A percentile compares a stretch with the other conserved stretches of the same genome.
These are phyloP conservation scores for Caerostris darwini DNA, from an alignment of 1,140 invertebrate species.

Conservation along the genomic window DNA sequence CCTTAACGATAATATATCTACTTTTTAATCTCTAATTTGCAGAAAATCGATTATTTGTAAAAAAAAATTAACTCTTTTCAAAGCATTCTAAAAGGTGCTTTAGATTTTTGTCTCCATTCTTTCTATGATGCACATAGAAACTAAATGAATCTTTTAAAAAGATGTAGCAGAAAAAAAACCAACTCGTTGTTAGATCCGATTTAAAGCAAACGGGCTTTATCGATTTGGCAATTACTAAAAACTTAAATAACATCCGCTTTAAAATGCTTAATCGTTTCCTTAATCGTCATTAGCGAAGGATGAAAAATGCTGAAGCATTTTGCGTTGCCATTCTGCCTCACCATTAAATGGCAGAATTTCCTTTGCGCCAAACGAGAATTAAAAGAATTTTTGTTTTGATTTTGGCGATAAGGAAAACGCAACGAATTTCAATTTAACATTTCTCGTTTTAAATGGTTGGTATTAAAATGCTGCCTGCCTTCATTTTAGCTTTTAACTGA, in stretches of 20 bases:
- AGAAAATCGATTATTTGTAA: neutral
- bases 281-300: slow-evolving; percentile 7
- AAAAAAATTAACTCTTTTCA: neutral
- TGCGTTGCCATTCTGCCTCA: neutral
- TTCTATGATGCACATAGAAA: neutral
- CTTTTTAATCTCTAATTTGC: no score
- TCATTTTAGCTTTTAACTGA: neutral
- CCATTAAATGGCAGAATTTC: slow-evolving; percentile 18
- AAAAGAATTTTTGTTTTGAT: neutral
- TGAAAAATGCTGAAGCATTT: slow-evolving; percentile 7
- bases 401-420: neutral
- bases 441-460: neutral
- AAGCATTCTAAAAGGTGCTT: neutral
- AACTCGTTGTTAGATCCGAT: neutral
- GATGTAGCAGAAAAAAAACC: neutral
- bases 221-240: slow-evolving; percentile 32
- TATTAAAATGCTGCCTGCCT: neutral
- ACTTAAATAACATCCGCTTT: slow-evolving; percentile 21
- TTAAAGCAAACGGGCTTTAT: neutral
- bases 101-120: neutral
- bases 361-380: neutral
- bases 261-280: slow-evolving; percentile 32
- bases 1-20: no score
- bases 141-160: neutral
- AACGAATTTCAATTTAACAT: neutral